These are phyloP conservation scores for Tribolium madens DNA, from an alignment of 1,140 invertebrate genomes.

Conservation along the genomic window DNA sequence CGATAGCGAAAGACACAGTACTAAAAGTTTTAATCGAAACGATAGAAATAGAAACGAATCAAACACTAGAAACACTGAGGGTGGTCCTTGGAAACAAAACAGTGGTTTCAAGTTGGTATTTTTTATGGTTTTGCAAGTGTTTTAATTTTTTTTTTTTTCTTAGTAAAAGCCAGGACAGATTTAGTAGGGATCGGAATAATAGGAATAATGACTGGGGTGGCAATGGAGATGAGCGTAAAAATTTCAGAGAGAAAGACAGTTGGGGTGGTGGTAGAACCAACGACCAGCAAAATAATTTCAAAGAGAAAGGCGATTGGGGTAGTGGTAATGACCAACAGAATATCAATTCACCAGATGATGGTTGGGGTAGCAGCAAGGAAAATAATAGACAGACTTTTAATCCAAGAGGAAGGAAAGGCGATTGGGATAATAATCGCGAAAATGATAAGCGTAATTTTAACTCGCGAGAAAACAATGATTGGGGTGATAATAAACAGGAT, in stretches of 20 bases:
- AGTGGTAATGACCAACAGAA: neutral
- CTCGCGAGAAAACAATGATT: constrained; percentile 1
- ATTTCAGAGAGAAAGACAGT: constrained; percentile 23
- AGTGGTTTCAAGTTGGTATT: constrained; percentile 5
- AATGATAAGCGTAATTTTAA: constrained; percentile 30
- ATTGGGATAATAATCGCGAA: constrained; percentile 1
- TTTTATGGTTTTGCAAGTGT: neutral
- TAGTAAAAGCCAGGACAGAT: constrained; percentile 22
- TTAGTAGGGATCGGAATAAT: constrained; percentile 4
- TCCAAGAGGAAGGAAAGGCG: neutral
- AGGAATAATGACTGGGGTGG: constrained; percentile 30
- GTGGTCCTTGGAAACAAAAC: constrained; percentile 15
- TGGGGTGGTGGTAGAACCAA: neutral
- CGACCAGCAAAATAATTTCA: constrained; percentile 4
- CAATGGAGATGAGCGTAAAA: constrained; percentile 28
- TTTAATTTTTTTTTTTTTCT: neutral
- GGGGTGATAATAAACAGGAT: neutral
- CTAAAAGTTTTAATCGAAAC: constrained; percentile 6
- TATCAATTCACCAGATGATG: neutral
- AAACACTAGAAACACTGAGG: constrained; percentile 17
- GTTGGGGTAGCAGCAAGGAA: constrained; percentile 2
- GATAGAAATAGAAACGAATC: constrained; percentile 41
- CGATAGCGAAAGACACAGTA: constrained; percentile 10
- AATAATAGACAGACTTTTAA: neutral
- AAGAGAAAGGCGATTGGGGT: constrained; percentile 2